phyloP scores from a whole-genome alignment of 2,797 vertebrate genomes.

The Myotis findleyi region DNA sequence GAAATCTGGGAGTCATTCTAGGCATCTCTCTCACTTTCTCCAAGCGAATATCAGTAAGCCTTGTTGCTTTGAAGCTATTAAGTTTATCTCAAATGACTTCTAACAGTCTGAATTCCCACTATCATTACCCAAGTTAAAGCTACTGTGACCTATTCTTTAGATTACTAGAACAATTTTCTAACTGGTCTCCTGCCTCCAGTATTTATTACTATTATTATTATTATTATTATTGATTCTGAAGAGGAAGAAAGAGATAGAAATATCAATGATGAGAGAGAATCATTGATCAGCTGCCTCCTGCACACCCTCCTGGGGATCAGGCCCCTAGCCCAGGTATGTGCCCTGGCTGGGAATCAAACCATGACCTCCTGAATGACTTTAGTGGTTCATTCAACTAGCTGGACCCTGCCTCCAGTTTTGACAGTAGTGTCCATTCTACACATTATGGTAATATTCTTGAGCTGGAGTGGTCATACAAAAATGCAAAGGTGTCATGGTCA shows the following conservation, averaged over 20 bases:
- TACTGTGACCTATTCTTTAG: not conserved
- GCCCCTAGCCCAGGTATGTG: too few species aligned
- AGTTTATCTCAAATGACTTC: conserved; percentile 2
- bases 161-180: not conserved
- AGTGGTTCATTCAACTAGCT: too few species aligned
- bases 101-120: not conserved
- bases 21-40: not conserved
- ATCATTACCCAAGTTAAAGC: not conserved
- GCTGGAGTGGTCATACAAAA: not conserved
- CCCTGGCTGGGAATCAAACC: too few species aligned
- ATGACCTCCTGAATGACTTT: too few species aligned
- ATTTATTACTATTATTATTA: not conserved
- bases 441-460: not conserved
- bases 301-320: too few species aligned
- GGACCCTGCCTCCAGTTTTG: not conserved
- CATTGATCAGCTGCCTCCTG: too few species aligned
- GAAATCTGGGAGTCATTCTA: not conserved
- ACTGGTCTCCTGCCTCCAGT: not conserved
- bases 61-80: not conserved
- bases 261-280: too few species aligned
- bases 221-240: not conserved
- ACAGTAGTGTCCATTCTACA: not conserved
- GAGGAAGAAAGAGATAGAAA: too few species aligned
- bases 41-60: not conserved
- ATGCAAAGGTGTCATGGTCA: not conserved